Conservation (phyloP, 2,797 vertebrate genomes). For the Microctenopoma stevenorrisi region DNA sequence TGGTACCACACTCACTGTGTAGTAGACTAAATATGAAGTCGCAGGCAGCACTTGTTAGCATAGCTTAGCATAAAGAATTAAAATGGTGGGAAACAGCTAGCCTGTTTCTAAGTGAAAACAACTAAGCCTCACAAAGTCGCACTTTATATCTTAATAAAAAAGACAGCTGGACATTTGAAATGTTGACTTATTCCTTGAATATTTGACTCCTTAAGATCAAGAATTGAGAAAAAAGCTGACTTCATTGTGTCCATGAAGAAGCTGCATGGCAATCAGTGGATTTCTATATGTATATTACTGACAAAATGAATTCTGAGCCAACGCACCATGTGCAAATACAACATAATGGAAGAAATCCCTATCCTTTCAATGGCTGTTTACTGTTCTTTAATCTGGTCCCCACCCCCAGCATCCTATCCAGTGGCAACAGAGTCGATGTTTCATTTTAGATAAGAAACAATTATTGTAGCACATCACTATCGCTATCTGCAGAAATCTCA, state of each 20-base stretch:
- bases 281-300: too few species aligned
- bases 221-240: neutral
- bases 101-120: too few species aligned
- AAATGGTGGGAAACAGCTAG: too few species aligned
- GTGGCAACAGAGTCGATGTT: constrained; percentile 52
- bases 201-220: neutral
- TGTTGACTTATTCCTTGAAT: neutral
- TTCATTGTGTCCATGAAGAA: neutral
- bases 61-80: too few species aligned
- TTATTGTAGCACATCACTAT: constrained; percentile 64
- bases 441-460: constrained; percentile 79
- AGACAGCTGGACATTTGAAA: neutral
- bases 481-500: constrained; percentile 69
- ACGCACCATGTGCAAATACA: constrained; percentile 2
- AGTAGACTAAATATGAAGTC: too few species aligned
- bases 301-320: neutral
- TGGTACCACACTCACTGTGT: too few species aligned
- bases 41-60: too few species aligned
- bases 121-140: too few species aligned
- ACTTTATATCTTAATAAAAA: too few species aligned
- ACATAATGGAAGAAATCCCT: constrained; percentile 2
- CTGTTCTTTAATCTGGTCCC: constrained; percentile 7
- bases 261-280: neutral
- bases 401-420: constrained; percentile 26
- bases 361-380: constrained; percentile 7